These are phyloP conservation scores for Dilophus febrilis DNA, from an alignment of 2,888 invertebrate genomes.

Conservation along the genomic window DNA sequence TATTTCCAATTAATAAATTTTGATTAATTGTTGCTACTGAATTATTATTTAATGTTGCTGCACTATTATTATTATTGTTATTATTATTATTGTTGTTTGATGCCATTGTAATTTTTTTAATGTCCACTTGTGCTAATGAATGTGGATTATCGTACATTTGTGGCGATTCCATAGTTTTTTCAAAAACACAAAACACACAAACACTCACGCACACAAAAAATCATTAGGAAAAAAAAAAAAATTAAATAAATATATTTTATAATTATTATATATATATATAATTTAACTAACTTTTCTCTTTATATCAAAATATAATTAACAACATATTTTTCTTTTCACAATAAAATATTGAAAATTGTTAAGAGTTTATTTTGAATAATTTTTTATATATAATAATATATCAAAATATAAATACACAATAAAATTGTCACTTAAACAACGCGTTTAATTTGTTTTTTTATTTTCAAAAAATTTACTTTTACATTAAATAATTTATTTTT, in stretches of 20 bases:
- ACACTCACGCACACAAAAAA: conserved; percentile 4
- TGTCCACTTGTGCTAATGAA: conserved; percentile 28
- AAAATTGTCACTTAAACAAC: too few species aligned
- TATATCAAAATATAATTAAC: too few species aligned
- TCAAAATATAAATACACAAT: too few species aligned
- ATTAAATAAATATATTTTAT: background rate
- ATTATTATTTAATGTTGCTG: conserved; percentile 4
- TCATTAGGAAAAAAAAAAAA: background rate
- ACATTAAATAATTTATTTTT: too few species aligned
- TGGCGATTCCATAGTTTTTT: conserved; percentile 28
- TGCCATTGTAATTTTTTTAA: conserved; percentile 24
- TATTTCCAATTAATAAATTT: conserved; percentile 22
- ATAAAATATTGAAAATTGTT: too few species aligned
- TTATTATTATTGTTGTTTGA: conserved; percentile 16
- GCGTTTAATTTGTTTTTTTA: too few species aligned
- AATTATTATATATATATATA: too few species aligned
- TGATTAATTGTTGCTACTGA: conserved; percentile 15
- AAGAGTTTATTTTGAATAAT: too few species aligned
- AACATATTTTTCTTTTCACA: too few species aligned
- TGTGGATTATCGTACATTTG: conserved; percentile 33
- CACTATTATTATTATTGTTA: conserved; percentile 11
- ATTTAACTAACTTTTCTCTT: too few species aligned
- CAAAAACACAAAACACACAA: conserved; percentile 7
- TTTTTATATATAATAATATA: too few species aligned
- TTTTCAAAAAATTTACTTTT: too few species aligned